Percentiles rank a stretch among this genome's conserved stretches.
Conservation (phyloP, 2,888 invertebrate species). For the Hofmannophila pseudospretella region DNA sequence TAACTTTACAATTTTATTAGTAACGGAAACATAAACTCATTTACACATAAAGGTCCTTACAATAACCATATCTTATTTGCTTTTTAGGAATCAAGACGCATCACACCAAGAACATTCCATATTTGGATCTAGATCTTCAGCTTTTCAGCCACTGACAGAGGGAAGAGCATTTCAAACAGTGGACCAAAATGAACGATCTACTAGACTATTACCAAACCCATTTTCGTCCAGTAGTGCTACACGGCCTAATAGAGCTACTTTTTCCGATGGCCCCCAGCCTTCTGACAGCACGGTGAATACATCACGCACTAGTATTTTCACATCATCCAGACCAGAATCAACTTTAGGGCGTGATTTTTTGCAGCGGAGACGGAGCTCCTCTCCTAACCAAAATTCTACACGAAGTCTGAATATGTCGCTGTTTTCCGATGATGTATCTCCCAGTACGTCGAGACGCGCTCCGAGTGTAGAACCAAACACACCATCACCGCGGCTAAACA, state of each 20-base stretch:
- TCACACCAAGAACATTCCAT: constrained; percentile 39
- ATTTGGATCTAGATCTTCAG: constrained; percentile 60
- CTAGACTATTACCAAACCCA: constrained; percentile 58
- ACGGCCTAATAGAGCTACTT: constrained; percentile 31
- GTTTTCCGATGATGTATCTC: constrained; percentile 5
- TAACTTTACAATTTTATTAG: too few relatives aligned
- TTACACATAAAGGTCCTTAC: not conserved
- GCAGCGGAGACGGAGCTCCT: constrained; percentile 36
- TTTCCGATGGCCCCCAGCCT: constrained; percentile 26
- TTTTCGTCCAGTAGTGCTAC: constrained; percentile 45
- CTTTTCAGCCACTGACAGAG: constrained; percentile 59
- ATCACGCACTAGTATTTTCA: constrained; percentile 62
- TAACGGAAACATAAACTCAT: too few relatives aligned
- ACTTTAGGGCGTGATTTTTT: constrained; percentile 28
- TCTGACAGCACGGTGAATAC: constrained; percentile 33
- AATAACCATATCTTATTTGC: constrained; percentile 2
- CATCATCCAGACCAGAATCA: constrained; percentile 41
- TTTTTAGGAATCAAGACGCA: constrained; percentile 41
- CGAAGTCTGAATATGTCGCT: not conserved
- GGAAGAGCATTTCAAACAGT: constrained; percentile 44
- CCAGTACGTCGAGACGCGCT: constrained; percentile 5
- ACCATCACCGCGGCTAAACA: not conserved
- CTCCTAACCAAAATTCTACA: constrained; percentile 21
- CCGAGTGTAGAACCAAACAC: constrained; percentile 3
- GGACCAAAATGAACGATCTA: constrained; percentile 46